Percentiles rank a stretch among this genome's conserved stretches.
phyloP scores from a whole-genome alignment of 2,797 vertebrate species.

The Lates japonicus region DNA sequence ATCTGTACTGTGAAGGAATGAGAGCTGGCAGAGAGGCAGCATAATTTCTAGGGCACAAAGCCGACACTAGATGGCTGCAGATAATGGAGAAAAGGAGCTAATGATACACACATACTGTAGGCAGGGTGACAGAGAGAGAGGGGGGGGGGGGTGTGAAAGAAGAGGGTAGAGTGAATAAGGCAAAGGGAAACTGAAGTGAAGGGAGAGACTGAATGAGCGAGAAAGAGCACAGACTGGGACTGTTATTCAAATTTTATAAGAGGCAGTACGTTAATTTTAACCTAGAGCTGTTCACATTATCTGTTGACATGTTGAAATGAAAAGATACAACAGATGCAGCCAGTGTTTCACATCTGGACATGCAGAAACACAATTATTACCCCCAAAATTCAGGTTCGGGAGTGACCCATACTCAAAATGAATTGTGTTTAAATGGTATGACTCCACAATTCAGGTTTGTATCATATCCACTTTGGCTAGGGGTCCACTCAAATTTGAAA shows the following conservation, averaged over 20 bases:
- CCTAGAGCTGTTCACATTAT: slow-evolving; percentile 2
- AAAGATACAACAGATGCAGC: neutral
- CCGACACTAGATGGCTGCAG: slow-evolving; percentile 92
- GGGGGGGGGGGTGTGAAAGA: slow-evolving; percentile 24
- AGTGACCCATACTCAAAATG: neutral
- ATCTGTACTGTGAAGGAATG: slow-evolving; percentile 48
- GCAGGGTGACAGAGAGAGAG: slow-evolving; percentile 57
- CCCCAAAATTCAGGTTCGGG: neutral
- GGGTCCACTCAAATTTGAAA: neutral
- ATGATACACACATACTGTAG: slow-evolving; percentile 79
- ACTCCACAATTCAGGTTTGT: neutral
- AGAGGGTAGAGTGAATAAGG: slow-evolving; percentile 29
- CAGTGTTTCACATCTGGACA: neutral
- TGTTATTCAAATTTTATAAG: slow-evolving; percentile 24
- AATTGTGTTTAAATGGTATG: neutral
- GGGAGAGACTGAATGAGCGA: slow-evolving; percentile 32
- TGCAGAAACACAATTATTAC: neutral
- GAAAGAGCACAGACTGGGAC: slow-evolving; percentile 9
- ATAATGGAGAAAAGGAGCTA: slow-evolving; percentile 88
- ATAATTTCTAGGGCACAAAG: slow-evolving; percentile 85
- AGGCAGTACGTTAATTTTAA: neutral
- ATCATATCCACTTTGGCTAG: neutral
- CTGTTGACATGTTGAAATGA: slow-evolving; percentile 10
- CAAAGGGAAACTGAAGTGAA: slow-evolving; percentile 28
- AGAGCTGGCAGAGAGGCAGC: slow-evolving; percentile 61